Evolutionary conservation across 2,113 vertebrate species (phyloP).

Genomic region (Lophura nycthemera): DNA sequence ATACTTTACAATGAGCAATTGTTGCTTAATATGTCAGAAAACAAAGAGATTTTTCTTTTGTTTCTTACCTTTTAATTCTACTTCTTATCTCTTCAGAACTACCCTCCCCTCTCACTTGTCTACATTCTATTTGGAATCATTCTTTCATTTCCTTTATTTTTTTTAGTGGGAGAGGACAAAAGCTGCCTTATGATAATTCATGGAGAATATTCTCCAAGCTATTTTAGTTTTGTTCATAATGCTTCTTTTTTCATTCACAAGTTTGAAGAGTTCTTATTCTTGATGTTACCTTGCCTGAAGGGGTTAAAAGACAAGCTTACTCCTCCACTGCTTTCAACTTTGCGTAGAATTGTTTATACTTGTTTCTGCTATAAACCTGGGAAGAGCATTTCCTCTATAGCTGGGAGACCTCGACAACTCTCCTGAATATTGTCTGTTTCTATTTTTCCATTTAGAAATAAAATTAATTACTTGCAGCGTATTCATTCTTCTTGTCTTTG

Average conservation of each 20-base stretch:
- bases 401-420: neutral
- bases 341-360: neutral
- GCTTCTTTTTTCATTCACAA: neutral
- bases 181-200: neutral
- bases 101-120: neutral
- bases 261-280: neutral
- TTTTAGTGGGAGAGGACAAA: fast-evolving
- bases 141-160: neutral
- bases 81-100: neutral
- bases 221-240: neutral
- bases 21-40: neutral
- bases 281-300: neutral
- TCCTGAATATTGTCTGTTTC: neutral
- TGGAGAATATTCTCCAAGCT: neutral
- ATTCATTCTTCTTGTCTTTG: neutral
- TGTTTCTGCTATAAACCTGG: neutral
- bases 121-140: neutral
- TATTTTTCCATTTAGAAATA: neutral
- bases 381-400: neutral
- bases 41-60: neutral
- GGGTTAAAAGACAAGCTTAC: neutral
- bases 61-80: neutral
- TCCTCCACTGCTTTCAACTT: neutral
- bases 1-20: neutral
- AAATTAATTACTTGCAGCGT: neutral